Conservation (phyloP, 92 coral and sea anemone genomes). For the Paramuricea clavata region DNA sequence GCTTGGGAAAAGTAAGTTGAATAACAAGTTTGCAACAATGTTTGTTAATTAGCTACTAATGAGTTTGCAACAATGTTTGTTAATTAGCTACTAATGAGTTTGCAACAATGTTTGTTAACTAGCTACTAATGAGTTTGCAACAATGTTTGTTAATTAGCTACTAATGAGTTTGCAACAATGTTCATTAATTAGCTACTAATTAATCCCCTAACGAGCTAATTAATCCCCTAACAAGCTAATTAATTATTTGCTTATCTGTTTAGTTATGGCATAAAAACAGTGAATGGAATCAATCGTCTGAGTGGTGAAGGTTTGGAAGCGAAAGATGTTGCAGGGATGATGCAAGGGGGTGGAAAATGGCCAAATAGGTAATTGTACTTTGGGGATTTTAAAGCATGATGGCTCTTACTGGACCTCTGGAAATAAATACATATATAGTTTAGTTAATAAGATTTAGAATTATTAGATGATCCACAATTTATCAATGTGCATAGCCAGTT, state of each 20-base stretch:
- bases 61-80: neutral
- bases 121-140: too few species aligned
- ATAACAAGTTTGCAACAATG: neutral
- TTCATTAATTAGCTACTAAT: neutral
- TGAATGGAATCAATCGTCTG: conserved; percentile 87
- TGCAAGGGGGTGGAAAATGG: conserved; percentile 99
- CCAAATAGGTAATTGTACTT: conserved; percentile 98
- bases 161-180: too few species aligned
- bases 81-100: too few species aligned
- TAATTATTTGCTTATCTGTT: neutral
- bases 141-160: too few species aligned
- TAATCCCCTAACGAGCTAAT: too few species aligned
- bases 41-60: neutral
- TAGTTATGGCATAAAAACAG: conserved; percentile 95
- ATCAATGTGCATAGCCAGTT: too few species aligned
- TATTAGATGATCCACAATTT: too few species aligned
- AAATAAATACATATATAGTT: too few species aligned
- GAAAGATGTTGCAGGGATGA: conserved; percentile 95
- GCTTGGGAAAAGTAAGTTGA: conserved; percentile 89
- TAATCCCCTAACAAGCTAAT: too few species aligned
- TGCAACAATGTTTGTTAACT: too few species aligned
- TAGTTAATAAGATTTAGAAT: too few species aligned
- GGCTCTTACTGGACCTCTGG: neutral
- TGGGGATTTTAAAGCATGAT: neutral
- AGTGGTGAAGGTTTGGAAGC: conserved; percentile 98